A percentile compares a stretch with the other conserved stretches of the same genome.
These are phyloP conservation scores for Lindbergichthys nudifrons DNA, from an alignment of 2,797 vertebrate genomes.

Conservation along the genomic window DNA sequence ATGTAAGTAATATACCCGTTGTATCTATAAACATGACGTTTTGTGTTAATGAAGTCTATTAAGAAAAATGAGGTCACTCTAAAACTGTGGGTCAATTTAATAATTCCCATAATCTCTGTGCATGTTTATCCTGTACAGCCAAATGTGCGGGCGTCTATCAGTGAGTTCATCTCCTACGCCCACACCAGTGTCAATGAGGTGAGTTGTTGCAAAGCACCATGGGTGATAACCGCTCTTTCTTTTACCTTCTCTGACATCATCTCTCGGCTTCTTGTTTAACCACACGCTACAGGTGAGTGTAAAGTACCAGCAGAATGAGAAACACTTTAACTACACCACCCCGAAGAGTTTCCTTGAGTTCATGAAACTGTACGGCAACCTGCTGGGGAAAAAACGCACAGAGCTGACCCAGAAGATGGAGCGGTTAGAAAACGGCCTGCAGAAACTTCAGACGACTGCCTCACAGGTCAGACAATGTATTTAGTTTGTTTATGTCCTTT, in stretches of 20 bases:
- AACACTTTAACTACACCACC: conserved; percentile 88
- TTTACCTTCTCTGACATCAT: conserved; percentile 5
- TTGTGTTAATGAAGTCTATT: background rate
- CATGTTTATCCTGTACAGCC: conserved; percentile 67
- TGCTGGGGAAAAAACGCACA: conserved; percentile 80
- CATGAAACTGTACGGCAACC: conserved; percentile 85
- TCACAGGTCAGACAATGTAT: conserved; percentile 59
- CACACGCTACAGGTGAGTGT: conserved; percentile 75
- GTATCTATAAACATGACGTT: background rate
- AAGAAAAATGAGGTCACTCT: background rate
- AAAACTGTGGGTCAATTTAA: background rate
- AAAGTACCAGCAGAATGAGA: conserved; percentile 89
- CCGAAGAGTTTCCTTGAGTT: conserved; percentile 91
- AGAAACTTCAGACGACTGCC: conserved; percentile 81
- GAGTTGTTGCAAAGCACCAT: conserved; percentile 28
- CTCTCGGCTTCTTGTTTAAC: background rate
- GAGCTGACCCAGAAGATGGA: conserved; percentile 85
- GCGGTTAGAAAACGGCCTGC: conserved; percentile 83
- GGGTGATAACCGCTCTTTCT: background rate
- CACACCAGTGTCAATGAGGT: conserved; percentile 85
- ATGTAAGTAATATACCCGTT: background rate
- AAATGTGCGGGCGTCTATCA: conserved; percentile 80
- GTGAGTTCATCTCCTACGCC: conserved; percentile 84
- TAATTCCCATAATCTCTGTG: conserved; percentile 14
- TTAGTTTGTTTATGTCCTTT: background rate